Conservation (phyloP, 2,113 vertebrate genomes). For the Podiceps cristatus region DNA sequence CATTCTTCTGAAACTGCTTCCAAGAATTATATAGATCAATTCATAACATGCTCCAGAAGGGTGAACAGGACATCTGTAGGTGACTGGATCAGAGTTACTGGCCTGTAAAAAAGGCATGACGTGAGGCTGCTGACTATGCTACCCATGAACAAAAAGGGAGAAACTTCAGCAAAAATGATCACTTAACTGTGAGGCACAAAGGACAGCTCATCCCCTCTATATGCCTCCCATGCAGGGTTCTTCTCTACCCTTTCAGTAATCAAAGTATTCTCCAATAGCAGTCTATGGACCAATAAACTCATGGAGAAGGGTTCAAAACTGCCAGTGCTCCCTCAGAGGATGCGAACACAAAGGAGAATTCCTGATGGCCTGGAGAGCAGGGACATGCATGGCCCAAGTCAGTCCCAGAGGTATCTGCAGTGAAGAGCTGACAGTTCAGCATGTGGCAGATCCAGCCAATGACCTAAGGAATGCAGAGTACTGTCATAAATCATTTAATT, state of each 20-base stretch:
- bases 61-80: not conserved
- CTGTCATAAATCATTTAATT: not conserved
- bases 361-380: not conserved
- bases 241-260: not conserved
- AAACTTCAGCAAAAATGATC: not conserved
- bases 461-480: not conserved
- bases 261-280: not conserved
- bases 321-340: not conserved
- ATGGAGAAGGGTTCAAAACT: not conserved
- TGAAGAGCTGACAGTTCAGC: not conserved
- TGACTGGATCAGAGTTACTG: not conserved
- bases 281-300: not conserved
- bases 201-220: not conserved
- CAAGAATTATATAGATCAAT: not conserved
- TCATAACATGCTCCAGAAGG: not conserved
- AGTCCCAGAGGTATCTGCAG: not conserved
- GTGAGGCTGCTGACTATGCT: not conserved
- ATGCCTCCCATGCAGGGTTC: not conserved
- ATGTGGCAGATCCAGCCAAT: not conserved
- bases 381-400: not conserved
- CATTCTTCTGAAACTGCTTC: not conserved
- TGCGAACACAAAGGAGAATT: not conserved
- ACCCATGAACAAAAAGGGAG: not conserved
- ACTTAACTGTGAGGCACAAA: not conserved
- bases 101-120: not conserved